These are phyloP conservation scores for Parapsyche elsis DNA, from an alignment of 1,140 invertebrate species.

Conservation along the genomic window DNA sequence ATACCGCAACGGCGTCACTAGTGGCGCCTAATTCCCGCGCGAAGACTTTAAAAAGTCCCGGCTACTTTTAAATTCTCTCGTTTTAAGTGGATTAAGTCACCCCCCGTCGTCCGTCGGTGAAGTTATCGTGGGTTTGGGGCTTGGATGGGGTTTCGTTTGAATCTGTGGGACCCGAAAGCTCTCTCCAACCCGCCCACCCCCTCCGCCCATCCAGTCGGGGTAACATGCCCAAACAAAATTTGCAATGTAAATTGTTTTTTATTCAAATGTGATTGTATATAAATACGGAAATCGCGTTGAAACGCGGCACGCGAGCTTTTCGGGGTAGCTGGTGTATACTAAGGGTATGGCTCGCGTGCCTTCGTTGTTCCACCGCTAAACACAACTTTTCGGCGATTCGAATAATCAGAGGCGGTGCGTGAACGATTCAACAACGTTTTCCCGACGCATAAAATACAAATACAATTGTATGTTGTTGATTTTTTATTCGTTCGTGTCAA, in stretches of 20 bases:
- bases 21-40: slow-evolving; percentile 32
- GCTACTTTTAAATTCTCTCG: slow-evolving; percentile 45
- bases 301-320: slow-evolving; percentile 44
- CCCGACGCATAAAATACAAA: no score
- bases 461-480: neutral
- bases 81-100: slow-evolving; percentile 55
- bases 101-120: neutral
- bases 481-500: neutral
- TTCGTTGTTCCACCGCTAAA: neutral
- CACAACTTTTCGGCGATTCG: slow-evolving; percentile 3
- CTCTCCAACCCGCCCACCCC: neutral
- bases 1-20: neutral
- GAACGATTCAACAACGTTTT: neutral
- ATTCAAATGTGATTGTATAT: slow-evolving; percentile 56
- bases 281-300: slow-evolving; percentile 52
- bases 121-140: neutral
- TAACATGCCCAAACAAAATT: slow-evolving; percentile 54
- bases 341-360: neutral
- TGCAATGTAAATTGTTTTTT: slow-evolving; percentile 57
- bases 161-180: neutral
- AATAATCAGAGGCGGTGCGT: slow-evolving; percentile 2
- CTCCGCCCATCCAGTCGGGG: neutral
- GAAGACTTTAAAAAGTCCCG: slow-evolving; percentile 46
- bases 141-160: neutral
- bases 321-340: neutral